These are phyloP conservation scores for Patiria miniata DNA, from an alignment of 35 echinoderm and acorn worm genomes.

Conservation along the genomic window DNA sequence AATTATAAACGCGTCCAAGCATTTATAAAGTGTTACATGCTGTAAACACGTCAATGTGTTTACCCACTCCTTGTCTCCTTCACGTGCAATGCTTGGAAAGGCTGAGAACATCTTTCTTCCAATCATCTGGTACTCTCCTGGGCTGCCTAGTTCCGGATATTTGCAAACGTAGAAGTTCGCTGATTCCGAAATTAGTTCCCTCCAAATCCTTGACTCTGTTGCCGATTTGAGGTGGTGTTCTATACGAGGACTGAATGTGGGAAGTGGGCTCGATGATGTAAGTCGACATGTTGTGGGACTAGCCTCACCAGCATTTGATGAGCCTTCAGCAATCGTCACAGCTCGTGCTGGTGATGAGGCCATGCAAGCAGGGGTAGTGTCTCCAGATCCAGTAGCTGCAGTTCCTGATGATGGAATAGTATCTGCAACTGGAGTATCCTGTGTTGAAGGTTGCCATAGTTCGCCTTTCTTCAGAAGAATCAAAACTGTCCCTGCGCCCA, in stretches of 20 bases:
- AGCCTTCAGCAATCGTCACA: not conserved
- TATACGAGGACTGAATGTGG: not conserved
- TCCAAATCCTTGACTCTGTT: not conserved
- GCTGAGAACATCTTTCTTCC: not conserved
- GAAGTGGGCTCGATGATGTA: not conserved
- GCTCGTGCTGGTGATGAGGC: not conserved
- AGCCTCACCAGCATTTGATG: not conserved
- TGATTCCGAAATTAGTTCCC: not conserved
- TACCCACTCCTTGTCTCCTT: not conserved
- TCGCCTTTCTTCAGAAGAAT: not conserved
- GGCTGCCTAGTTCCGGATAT: not conserved
- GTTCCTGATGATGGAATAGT: too few relatives aligned
- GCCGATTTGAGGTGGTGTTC: not conserved
- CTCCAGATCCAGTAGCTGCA: too few relatives aligned
- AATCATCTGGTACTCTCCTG: not conserved
- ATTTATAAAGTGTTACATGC: too few relatives aligned
- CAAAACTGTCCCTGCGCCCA: not conserved
- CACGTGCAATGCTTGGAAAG: not conserved
- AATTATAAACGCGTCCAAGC: too few relatives aligned
- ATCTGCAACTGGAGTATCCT: not conserved
- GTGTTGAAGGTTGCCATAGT: not conserved
- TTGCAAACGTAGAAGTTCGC: not conserved
- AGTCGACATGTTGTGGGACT: not conserved
- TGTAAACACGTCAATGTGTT: not conserved
- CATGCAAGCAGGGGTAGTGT: too few relatives aligned